Conservation (phyloP, 2,888 invertebrate genomes). For the Eupithecia exiguata region DNA sequence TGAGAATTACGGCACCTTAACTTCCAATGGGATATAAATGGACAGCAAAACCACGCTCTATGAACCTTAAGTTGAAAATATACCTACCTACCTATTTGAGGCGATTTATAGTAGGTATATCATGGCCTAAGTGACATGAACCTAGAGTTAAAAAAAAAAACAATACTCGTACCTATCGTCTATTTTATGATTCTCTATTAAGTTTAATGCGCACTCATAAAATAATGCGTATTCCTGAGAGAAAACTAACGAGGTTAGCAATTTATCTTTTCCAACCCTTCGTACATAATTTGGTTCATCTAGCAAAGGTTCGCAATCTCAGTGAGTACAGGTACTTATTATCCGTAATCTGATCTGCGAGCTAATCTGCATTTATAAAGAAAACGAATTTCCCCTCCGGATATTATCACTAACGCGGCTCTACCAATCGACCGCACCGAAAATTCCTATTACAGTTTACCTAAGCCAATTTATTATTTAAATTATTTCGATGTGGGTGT, state of each 20-base stretch:
- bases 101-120: too few species aligned
- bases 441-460: background rate
- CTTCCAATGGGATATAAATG: background rate
- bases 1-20: background rate
- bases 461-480: too few species aligned
- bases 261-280: constrained; percentile 48
- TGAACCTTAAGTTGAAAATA: too few species aligned
- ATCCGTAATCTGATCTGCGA: constrained; percentile 31
- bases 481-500: too few species aligned
- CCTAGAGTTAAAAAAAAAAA: too few species aligned
- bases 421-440: background rate
- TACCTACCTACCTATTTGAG: too few species aligned
- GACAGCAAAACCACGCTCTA: too few species aligned
- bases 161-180: too few species aligned
- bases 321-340: constrained; percentile 30
- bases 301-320: constrained; percentile 37
- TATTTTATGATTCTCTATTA: too few species aligned
- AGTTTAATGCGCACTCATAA: background rate
- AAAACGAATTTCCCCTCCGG: constrained; percentile 13
- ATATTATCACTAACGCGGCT: constrained; percentile 3
- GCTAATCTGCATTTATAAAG: constrained; percentile 6
- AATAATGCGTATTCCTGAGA: background rate
- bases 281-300: constrained; percentile 41
- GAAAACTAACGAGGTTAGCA: constrained; percentile 26
- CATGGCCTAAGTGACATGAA: too few species aligned